These are phyloP conservation scores for Diploscapter pachys DNA, from an alignment of 1,140 invertebrate genomes.

Conservation along the genomic window DNA sequence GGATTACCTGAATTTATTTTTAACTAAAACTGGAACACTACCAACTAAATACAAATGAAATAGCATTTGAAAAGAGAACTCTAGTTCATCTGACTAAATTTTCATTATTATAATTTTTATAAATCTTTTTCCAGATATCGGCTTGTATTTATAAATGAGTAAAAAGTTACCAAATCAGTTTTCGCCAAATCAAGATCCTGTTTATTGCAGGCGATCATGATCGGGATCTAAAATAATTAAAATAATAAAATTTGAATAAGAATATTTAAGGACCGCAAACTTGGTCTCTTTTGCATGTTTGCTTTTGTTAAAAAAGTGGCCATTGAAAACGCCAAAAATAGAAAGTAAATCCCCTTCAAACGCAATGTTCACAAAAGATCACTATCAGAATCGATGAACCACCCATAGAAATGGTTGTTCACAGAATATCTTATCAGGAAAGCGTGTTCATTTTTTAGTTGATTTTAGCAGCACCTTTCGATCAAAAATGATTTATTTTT, in stretches of 20 bases:
- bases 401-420: not conserved
- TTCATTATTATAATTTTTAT: too few species aligned
- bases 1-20: slow-evolving; percentile 18
- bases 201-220: slow-evolving; percentile 37
- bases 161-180: slow-evolving; percentile 25
- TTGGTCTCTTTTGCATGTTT: not conserved
- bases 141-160: not conserved
- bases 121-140: not conserved
- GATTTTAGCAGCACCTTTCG: not conserved
- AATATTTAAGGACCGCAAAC: not conserved
- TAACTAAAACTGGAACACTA: too few species aligned
- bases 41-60: slow-evolving; percentile 6
- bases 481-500: not conserved
- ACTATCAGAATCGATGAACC: not conserved
- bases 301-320: not conserved
- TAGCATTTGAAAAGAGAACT: not conserved
- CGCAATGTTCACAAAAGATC: not conserved
- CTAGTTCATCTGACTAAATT: too few species aligned
- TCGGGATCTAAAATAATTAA: slow-evolving; percentile 19
- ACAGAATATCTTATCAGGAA: not conserved
- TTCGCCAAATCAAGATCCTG: slow-evolving; percentile 33
- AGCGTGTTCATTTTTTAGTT: not conserved
- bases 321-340: not conserved
- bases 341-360: not conserved
- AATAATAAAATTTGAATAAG: not conserved